Conservation (phyloP, 2,113 vertebrate species). For the Nannobrachium achirus region DNA sequence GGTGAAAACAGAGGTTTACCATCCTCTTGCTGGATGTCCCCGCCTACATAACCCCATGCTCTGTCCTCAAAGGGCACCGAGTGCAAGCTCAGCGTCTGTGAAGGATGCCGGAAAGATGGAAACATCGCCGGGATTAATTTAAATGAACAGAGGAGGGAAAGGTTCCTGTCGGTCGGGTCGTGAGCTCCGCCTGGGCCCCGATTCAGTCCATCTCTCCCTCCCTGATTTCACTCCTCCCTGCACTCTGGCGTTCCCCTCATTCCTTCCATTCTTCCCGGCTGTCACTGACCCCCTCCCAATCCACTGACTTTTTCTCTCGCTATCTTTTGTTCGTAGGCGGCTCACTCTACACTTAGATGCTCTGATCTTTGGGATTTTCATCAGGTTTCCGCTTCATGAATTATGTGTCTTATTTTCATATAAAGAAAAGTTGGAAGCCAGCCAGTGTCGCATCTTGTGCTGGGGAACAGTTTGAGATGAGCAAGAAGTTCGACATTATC, state of each 20-base stretch:
- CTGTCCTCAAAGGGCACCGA: slow-evolving; percentile 34
- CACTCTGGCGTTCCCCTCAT: slow-evolving; percentile 66
- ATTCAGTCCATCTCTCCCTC: slow-evolving; percentile 78
- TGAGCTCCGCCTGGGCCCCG: slow-evolving; percentile 75
- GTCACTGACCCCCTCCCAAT: no score
- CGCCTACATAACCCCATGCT: slow-evolving; percentile 10
- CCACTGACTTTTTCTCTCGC: slow-evolving; percentile 32
- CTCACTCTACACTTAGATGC: slow-evolving; percentile 72
- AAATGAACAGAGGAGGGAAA: slow-evolving; percentile 68
- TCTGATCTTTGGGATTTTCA: slow-evolving; percentile 79
- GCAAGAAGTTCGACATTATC: slow-evolving; percentile 54
- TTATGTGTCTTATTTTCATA: slow-evolving; percentile 80
- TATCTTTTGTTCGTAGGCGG: slow-evolving; percentile 62
- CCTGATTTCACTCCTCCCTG: slow-evolving; percentile 60
- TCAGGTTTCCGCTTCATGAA: slow-evolving; percentile 78
- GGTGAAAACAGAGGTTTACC: neutral
- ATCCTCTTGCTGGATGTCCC: slow-evolving; percentile 7
- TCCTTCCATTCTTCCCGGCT: slow-evolving; percentile 64
- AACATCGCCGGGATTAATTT: slow-evolving; percentile 77
- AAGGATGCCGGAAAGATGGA: slow-evolving; percentile 56
- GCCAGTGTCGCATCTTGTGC: slow-evolving; percentile 5
- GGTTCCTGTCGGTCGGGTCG: slow-evolving; percentile 71
- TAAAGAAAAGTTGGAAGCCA: slow-evolving; percentile 69
- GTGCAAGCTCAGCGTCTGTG: slow-evolving; percentile 61
- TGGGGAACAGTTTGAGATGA: slow-evolving; percentile 50